Percentiles rank a stretch among this genome's conserved stretches.
phyloP scores from a whole-genome alignment of 37 sponge, comb jelly and placozoan genomes.

The Bolinopsis microptera region DNA sequence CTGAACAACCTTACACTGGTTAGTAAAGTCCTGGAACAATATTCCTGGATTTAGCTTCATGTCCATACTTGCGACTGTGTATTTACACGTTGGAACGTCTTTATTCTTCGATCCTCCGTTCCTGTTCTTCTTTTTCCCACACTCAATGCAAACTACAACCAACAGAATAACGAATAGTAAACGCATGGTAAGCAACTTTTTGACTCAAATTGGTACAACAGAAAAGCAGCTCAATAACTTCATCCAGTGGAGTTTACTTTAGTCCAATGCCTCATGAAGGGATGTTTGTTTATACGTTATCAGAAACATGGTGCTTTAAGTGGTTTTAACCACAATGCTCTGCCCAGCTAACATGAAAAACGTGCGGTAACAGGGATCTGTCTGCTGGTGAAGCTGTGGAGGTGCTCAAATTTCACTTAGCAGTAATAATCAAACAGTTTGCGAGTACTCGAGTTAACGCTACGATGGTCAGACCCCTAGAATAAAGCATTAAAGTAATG shows the following conservation, averaged over 20 bases:
- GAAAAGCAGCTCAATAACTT: not conserved
- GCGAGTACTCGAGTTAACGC: too few relatives aligned
- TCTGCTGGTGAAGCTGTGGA: not conserved
- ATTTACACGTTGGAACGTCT: not conserved
- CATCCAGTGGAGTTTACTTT: not conserved
- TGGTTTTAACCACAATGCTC: not conserved
- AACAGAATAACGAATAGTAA: not conserved
- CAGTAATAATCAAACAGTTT: not conserved
- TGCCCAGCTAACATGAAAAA: not conserved
- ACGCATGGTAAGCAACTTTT: not conserved
- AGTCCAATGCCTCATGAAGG: not conserved
- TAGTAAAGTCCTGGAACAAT: not conserved
- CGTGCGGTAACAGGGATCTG: not conserved
- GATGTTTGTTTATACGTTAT: not conserved
- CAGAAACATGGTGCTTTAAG: not conserved
- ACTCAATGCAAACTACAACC: not conserved
- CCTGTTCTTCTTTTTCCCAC: slow-evolving; percentile 1
- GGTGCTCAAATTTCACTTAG: not conserved
- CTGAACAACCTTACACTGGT: not conserved
- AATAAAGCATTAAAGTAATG: too few relatives aligned
- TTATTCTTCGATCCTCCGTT: not conserved
- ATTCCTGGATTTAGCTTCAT: not conserved
- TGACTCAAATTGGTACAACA: not conserved
- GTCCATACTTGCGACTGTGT: not conserved
- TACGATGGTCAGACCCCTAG: too few relatives aligned